Conservation (phyloP, 2,888 invertebrate genomes). For the Trichacis sp. region DNA sequence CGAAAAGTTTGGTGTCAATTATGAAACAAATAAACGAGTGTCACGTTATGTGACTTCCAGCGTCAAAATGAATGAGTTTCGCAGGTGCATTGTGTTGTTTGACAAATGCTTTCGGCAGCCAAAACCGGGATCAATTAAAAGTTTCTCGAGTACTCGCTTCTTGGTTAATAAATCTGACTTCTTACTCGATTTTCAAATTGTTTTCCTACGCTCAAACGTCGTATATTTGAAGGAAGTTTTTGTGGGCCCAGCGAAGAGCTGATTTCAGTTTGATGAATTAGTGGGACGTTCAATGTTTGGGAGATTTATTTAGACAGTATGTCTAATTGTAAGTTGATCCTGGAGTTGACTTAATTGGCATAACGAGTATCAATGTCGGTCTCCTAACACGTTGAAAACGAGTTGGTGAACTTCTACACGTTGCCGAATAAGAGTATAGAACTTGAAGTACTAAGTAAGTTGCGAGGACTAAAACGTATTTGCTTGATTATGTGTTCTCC, state of each 20-base stretch:
- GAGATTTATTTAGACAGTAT: too few species aligned
- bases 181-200: neutral
- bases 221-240: slow-evolving; percentile 6
- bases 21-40: slow-evolving; percentile 1
- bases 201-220: neutral
- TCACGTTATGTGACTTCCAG: neutral
- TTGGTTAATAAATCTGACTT: neutral
- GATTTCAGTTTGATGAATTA: slow-evolving; percentile 12
- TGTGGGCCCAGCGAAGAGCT: slow-evolving; percentile 12
- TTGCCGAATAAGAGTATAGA: slow-evolving; percentile 21
- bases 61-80: neutral
- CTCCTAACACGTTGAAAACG: slow-evolving; percentile 8
- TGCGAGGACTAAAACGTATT: slow-evolving; percentile 15
- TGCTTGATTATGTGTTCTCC: slow-evolving; percentile 29
- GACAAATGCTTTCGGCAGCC: slow-evolving; percentile 2
- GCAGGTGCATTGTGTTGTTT: slow-evolving; percentile 5
- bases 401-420: slow-evolving; percentile 12
- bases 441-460: slow-evolving; percentile 27
- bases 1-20: slow-evolving; percentile 5
- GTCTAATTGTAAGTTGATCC: slow-evolving; percentile 2
- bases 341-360: slow-evolving; percentile 54
- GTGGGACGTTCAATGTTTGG: slow-evolving; percentile 11
- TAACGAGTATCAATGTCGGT: slow-evolving; percentile 26
- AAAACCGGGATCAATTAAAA: slow-evolving; percentile 14
- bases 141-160: slow-evolving; percentile 2